Evolutionary conservation across 2,113 vertebrate genomes (phyloP), one percentile per base, ranked within the genome.

Genomic region (Irena cyanogastra): DNA sequence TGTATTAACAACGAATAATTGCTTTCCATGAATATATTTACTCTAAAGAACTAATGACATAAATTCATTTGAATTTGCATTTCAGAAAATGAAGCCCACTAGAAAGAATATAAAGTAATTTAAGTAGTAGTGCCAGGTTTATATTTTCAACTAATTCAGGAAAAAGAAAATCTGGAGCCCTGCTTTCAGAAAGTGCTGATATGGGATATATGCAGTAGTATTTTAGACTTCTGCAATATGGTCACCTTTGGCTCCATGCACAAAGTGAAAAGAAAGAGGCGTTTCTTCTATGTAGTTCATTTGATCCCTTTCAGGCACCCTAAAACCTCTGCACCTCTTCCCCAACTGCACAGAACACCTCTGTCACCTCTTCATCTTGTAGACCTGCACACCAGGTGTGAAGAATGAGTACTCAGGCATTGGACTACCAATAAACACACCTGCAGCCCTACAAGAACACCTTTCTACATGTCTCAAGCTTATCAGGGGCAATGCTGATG

Each of bases 21-120:
- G 16, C 77, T 60, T 91, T 89, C 47, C 16, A 59, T 39, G 82
- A 81, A 93, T 84, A 31, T 75, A 66, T 87, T 96, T 91, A 63
- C 71, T 77, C 71, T 74, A 53, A 91, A 71, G 10, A 4, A 22
- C 14, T 91, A 59, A 87, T 59, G 41, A 44, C 30, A 93, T 44
- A 81, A 79, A 71, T 42, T 14, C 2, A 70, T 75, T 56, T 79
- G 35, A 71, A 82, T 76, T 56, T 41, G 16, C 65, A 47, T 60
- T 84, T 64, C 53, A 60, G 61, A 84, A 91, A 90, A 72, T 16
- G 10, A 91, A 74, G 4, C 20, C 15, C 13, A 16, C 52, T 47
- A 79, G 65, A 87, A 87, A 92, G 56, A 78, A 89, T 63, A 83
- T 52, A 41, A 90, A 60, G 9, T 47, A 80, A 44, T 0, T 0